Base-by-base conservation (phyloP, 2,797 vertebrate genomes). In the Tenualosa ilisha region DNA sequence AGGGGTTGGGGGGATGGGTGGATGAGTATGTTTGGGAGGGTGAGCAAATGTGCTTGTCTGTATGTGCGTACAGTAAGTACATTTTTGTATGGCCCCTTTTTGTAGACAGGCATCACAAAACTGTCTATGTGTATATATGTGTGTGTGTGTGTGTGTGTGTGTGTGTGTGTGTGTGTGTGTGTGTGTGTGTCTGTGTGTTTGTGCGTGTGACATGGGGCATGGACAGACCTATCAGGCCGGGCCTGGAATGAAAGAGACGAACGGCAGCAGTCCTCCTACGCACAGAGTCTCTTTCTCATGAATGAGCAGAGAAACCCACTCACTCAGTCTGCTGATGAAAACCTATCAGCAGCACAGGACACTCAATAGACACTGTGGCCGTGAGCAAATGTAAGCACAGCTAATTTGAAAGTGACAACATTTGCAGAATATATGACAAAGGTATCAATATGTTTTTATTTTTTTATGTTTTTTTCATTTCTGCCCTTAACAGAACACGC, bases 371-470 rank as follows among this genome's bases (percentile, higher is more conserved):
- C 24, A 11, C 63, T 31, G 63, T 31, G 12, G 24, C 59, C 59
- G 15, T 5, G 22, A n/a, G 59, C 63, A 68, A 37, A 68, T 68
- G 24, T 68, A 37, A 37, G 63, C 63, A 15, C 63, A 68, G 12
- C 63, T 68, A 37, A 68, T 68, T 68, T 68, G 26, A 68, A 68
- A 68, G 63, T 68, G 63, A 68, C 63, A 68, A 68, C 63, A n/a
- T 68, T 37, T 68, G 63, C 59, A 63, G 59, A 2, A 3, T 37
- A 26, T 31, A 68, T 31, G 63, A 68, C 63, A 37, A 68, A 68
- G 12, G 63, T 24, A 31, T 31, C 63, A 65, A 31, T 63, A n/a
- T 6, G 5, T 63, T 63, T 63, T 63, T 65, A 12, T 6, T n/a
- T n/a, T 26, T 65, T 26, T 2, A 26, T 31, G 0, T 24, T 11